A percentile compares a stretch with the other conserved stretches of the same genome.
Evolutionary conservation across 2,113 vertebrate species (phyloP).

Genomic region (Origma solitaria): DNA sequence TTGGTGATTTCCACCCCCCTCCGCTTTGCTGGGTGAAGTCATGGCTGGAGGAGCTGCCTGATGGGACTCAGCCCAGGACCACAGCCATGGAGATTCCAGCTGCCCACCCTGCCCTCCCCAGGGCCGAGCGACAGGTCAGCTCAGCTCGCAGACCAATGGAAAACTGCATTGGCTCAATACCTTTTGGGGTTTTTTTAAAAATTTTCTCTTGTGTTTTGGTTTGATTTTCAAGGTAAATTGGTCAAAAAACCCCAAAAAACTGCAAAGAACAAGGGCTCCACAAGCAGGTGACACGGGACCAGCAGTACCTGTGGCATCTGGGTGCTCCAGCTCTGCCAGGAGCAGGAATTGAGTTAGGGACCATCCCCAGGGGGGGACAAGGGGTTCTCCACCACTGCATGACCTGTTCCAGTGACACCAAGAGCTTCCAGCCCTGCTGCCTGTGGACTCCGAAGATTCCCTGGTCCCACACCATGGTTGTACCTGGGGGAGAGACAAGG

Average conservation of each 20-base stretch:
- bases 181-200: too few species aligned
- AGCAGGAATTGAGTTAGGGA: rapidly evolving
- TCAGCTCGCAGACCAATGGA: neutral
- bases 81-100: neutral
- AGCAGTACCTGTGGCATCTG: rapidly evolving
- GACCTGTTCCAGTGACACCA: neutral
- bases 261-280: rapidly evolving
- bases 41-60: neutral
- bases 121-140: rapidly evolving
- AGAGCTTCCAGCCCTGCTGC: neutral
- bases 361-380: neutral
- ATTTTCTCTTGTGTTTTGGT: neutral
- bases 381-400: rapidly evolving
- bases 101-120: neutral
- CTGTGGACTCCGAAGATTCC: rapidly evolving
- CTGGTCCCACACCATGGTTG: rapidly evolving
- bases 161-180: neutral
- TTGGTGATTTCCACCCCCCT: rapidly evolving
- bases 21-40: neutral
- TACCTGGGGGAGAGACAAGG: neutral
- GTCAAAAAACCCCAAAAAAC: neutral
- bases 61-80: neutral
- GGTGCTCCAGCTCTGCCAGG: neutral
- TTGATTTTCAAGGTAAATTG: neutral
- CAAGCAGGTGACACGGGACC: neutral